Conservation (phyloP, 2,113 vertebrate species). For the Pan troglodytes region NHGRI_mPanTro3-v2.1_pri NC_072414.2:6607001-6607500, state of each 20-base stretch:
- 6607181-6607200: not conserved
- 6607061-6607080: too few relatives aligned
- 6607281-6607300: not conserved
- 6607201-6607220: not conserved
- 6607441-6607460: not conserved
- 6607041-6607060: too few relatives aligned
- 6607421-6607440: not conserved
- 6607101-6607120: too few relatives aligned
- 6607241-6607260: not conserved
- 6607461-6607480: not conserved
- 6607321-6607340: not conserved
- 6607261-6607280: not conserved
- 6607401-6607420: not conserved
- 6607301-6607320: rapidly evolving
- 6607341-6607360: not conserved
- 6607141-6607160: not conserved
- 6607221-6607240: not conserved
- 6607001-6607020: too few relatives aligned
- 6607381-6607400: not conserved
- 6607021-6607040: too few relatives aligned
- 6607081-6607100: too few relatives aligned
- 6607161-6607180: not conserved
- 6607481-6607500: not conserved
- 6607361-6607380: not conserved
- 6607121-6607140: too few relatives aligned